Evolutionary conservation across 2,113 vertebrate genomes (phyloP), one percentile per base, ranked within the genome.

Genomic region (Scalopus aquaticus): DNA sequence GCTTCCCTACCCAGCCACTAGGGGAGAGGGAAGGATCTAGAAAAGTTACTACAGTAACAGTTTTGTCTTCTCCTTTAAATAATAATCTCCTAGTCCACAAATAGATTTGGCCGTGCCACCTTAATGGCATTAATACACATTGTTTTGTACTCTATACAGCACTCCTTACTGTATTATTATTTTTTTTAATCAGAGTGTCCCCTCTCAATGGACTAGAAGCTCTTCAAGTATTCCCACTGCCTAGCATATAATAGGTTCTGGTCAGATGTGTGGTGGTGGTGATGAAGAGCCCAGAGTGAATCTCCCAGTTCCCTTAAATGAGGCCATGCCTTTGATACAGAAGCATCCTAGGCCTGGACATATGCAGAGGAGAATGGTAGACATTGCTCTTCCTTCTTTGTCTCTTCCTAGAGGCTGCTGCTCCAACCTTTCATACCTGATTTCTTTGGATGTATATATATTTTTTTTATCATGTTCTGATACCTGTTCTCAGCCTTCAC

Each of bases 401-500:
- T 54, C 51, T 22, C 35, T 56, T 87, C 70, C 49, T 93, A 83
- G 16, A 91, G 28, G 16, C 51, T 90, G 13, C 77, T 73, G 49
- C 37, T 87, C 28, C 26, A 83, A 9, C 5, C 3, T 85, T 77
- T 64, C 73, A 54, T 62, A 42, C 26, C 72, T 91, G 49, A 30
- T 93, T 93, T 73, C 64, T 90, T 92, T 91, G 88, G 26, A 49
- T 78, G 24, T 96, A 1, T 88, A 44, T 32, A 11, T 65, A 19
- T 70, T 20, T 95, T 73, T 72, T 78, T 58, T 30, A 72, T 64
- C 26, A 77, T 80, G 44, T 62, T 84, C 78, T 90, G 19, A 80
- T 96, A 81, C 22, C 76, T 67, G 11, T 95, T 67, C 67, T 94
- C 49, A 85, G 49, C 73, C 17, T 92, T 90, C 60, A 51, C 69